Base-by-base conservation (phyloP, 1,140 invertebrate genomes). In the Pteromalus puparum region DNA sequence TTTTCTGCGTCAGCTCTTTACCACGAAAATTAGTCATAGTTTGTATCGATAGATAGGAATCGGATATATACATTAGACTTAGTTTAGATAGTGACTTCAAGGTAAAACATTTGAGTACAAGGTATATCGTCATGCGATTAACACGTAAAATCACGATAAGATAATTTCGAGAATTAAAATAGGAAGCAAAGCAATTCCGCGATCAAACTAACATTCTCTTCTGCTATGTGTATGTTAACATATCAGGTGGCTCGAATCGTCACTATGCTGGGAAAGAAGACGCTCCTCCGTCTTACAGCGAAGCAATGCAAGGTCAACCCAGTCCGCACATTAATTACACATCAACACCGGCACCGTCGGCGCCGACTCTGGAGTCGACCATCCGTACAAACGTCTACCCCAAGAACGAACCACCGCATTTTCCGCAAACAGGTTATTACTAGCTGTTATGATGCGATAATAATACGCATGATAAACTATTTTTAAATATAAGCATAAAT, bases 251-350 rank as follows among this genome's bases (percentile, higher is more conserved):
- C 53, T 4, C 53, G 18, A 61, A n/a, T 61, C 21, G 7, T n/a
- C 46, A 13, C 9, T 18, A 61, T n/a, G 53, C 15, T 18, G 18
- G 18, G 4, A 61, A n/a, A 61, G 53, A 61, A 75, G 73, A 75
- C 21, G 24, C 73, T 48, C 75, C 75, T 30, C 75, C 75, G 75
- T 46, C 75, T 1, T 77, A 77, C 34, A 61, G 21, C 30, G 75
- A 77, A 77, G 75, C 75, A 46, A 77, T 77, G 18, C 24, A 53
- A 42, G 10, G 10, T 12, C 38, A n/a, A 12, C 34, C n/a, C 21
- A 10, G 1, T 42, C 34, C 21, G 0, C 2, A n/a, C 10, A 21
- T 42, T 34, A 42, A n/a, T 38, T 34, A 75, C 9, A 34, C 72
- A 7, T 12, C 72, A 42, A 7, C 15, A 42, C 7, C 38, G 1